Evolutionary conservation across 1,140 invertebrate species (phyloP).

Genomic region (Euglossa dilemma): DNA sequence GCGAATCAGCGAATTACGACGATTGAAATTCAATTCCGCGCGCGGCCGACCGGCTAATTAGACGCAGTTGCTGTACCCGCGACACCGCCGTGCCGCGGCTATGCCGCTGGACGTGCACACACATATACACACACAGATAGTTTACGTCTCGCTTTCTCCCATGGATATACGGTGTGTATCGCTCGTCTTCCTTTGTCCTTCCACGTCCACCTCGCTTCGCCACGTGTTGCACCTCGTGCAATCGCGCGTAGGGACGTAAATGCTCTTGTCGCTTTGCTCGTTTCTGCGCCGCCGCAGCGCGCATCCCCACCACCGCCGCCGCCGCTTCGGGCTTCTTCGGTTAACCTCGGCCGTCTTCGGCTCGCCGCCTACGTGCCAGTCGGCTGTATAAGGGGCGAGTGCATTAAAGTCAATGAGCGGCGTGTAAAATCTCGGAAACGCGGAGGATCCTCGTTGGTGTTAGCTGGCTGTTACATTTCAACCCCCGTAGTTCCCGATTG

Average conservation of each 20-base stretch:
- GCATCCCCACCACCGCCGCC: not conserved
- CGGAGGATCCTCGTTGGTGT: conserved; percentile 15
- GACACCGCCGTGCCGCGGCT: conserved; percentile 32
- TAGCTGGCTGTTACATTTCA: conserved; percentile 23
- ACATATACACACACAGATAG: not conserved
- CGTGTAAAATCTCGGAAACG: conserved; percentile 32
- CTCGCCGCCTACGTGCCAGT: not conserved
- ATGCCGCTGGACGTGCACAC: conserved; percentile 9
- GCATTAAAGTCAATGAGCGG: conserved; percentile 28
- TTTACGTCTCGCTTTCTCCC: not conserved
- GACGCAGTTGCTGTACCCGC: conserved; percentile 66
- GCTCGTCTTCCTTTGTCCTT: not conserved
- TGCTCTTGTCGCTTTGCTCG: conserved; percentile 25
- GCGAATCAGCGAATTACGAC: conserved; percentile 77
- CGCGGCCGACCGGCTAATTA: conserved; percentile 77
- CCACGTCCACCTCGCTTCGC: not conserved
- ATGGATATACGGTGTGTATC: not conserved
- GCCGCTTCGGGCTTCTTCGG: too few species aligned
- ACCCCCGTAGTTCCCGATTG: conserved; percentile 24
- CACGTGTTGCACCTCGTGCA: conserved; percentile 56
- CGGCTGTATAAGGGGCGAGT: conserved; percentile 8
- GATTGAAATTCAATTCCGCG: conserved; percentile 80
- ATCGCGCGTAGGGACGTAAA: conserved; percentile 50
- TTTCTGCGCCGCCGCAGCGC: not conserved
- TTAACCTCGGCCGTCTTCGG: not conserved